Evolutionary conservation across 2,797 vertebrate species (phyloP).

Genomic region (Coracias cyanogaster): DNA sequence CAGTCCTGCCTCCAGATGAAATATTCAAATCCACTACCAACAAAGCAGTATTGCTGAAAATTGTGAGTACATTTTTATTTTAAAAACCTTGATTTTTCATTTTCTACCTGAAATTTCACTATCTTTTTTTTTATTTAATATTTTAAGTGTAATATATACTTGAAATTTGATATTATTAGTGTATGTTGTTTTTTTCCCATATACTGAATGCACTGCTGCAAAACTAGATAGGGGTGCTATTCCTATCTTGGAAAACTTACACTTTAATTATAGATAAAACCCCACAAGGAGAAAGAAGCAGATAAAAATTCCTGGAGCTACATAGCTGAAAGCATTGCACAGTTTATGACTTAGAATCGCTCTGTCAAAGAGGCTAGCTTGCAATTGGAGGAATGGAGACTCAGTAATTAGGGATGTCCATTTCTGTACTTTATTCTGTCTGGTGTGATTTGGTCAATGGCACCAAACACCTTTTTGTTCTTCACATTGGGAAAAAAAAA

Average conservation of each 20-base stretch:
- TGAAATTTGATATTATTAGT: not conserved
- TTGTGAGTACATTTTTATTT: not conserved
- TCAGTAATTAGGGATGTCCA: not conserved
- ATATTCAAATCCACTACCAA: not conserved
- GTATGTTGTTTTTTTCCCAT: accelerated
- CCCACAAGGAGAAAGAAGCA: not conserved
- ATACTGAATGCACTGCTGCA: not conserved
- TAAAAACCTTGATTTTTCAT: not conserved
- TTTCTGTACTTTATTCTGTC: not conserved
- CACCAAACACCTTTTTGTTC: not conserved
- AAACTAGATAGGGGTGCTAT: not conserved
- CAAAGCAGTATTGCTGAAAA: not conserved
- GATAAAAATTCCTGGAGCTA: not conserved
- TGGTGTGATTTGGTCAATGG: not conserved
- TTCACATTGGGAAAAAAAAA: not conserved
- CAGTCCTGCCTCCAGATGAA: not conserved
- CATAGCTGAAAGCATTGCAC: not conserved
- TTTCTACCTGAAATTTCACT: not conserved
- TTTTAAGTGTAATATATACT: not conserved
- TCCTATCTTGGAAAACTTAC: not conserved
- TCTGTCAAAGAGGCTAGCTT: accelerated
- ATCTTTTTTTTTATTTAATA: not conserved
- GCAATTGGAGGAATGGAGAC: not conserved
- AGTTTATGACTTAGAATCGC: not conserved
- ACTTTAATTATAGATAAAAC: not conserved